Evolutionary conservation across 2,113 vertebrate species (phyloP).

Genomic region (Rhipidura dahli): DNA sequence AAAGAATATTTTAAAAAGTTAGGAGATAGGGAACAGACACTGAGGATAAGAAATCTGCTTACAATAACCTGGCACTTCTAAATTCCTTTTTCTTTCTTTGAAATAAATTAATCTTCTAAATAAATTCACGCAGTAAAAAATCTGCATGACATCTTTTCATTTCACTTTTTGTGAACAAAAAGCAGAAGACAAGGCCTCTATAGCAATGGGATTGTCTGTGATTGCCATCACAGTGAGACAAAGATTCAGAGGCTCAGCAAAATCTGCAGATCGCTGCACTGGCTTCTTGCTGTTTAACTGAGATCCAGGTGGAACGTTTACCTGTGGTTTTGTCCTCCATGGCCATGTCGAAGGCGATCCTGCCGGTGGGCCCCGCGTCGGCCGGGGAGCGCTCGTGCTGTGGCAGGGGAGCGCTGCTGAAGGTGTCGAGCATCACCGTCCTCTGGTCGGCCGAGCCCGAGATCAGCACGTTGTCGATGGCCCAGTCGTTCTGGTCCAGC

Average conservation of each 20-base stretch:
- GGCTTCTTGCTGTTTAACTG: not conserved
- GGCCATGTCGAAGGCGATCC: conserved; percentile 76
- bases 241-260: not conserved
- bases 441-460: conserved; percentile 88
- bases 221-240: not conserved
- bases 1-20: not conserved
- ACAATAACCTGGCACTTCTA: not conserved
- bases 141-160: not conserved
- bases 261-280: not conserved
- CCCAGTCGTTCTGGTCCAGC: conserved; percentile 93
- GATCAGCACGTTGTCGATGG: conserved; percentile 93
- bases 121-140: not conserved
- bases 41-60: not conserved
- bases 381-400: conserved; percentile 90
- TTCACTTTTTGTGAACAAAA: not conserved
- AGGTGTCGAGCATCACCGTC: conserved; percentile 91
- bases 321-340: conserved; percentile 79
- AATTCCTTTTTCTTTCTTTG: not conserved
- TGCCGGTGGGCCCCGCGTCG: conserved; percentile 79
- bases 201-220: not conserved
- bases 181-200: not conserved
- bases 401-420: conserved; percentile 87
- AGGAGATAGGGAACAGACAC: not conserved
- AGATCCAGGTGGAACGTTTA: not conserved
- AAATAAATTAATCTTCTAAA: not conserved